These are phyloP conservation scores for Trachops cirrhosus DNA, from an alignment of 2,797 vertebrate genomes.

Conservation along the genomic window DNA sequence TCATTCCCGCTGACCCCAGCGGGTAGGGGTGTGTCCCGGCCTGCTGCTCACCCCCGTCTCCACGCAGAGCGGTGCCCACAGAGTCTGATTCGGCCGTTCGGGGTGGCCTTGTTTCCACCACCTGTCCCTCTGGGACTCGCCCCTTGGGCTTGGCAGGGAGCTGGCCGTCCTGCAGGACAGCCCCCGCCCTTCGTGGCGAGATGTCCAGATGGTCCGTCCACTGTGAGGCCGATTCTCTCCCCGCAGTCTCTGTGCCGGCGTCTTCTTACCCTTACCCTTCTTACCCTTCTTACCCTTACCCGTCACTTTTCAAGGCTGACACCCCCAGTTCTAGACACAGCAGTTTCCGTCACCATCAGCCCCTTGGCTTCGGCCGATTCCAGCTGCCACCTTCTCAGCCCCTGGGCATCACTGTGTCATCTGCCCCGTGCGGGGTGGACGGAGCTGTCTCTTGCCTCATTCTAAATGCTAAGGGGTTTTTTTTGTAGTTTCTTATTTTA, in stretches of 20 bases:
- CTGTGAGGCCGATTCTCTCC: fast-evolving
- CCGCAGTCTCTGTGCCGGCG: not conserved
- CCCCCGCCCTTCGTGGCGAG: fast-evolving
- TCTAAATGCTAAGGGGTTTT: no score
- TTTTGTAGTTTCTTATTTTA: no score
- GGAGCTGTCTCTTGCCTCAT: fast-evolving
- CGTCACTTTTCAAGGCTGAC: fast-evolving
- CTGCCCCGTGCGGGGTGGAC: fast-evolving
- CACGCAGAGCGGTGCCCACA: not conserved
- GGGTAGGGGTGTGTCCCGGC: not conserved
- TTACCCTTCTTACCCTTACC: no score
- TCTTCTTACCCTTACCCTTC: no score
- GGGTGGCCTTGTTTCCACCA: fast-evolving
- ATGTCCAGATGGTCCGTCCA: fast-evolving
- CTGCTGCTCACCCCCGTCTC: not conserved
- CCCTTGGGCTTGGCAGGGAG: not conserved
- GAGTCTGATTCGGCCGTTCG: fast-evolving
- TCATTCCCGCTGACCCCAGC: not conserved
- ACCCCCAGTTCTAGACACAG: no score
- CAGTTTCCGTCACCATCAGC: fast-evolving
- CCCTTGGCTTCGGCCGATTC: no score
- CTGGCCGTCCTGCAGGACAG: fast-evolving
- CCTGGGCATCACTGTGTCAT: fast-evolving
- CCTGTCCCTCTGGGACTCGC: fast-evolving
- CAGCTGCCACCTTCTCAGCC: no score